Percentiles rank a stretch among this genome's conserved stretches.
Conservation (phyloP, 2,888 invertebrate genomes). For the Leptura quadrifasciata region DNA sequence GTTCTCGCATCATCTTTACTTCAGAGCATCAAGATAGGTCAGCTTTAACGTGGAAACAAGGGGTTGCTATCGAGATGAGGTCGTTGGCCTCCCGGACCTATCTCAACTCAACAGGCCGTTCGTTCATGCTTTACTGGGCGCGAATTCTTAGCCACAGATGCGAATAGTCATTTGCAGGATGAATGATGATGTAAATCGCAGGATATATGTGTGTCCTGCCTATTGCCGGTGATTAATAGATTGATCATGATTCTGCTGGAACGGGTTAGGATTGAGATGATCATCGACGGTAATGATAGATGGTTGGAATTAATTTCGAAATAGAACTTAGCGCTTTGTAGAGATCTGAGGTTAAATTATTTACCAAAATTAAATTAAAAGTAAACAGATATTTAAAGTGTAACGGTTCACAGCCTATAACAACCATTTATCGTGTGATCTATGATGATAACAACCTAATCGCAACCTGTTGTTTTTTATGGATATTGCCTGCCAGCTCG, state of each 20-base stretch:
- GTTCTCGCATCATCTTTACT: neutral
- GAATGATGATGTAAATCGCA: constrained; percentile 35
- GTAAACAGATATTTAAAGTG: too few relatives aligned
- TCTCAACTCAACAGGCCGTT: constrained; percentile 26
- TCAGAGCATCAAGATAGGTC: constrained; percentile 25
- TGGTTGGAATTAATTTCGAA: neutral
- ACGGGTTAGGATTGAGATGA: constrained; percentile 13
- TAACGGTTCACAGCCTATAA: too few relatives aligned
- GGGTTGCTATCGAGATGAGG: constrained; percentile 36
- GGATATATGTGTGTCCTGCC: constrained; percentile 30
- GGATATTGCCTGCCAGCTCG: too few relatives aligned
- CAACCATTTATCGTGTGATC: too few relatives aligned
- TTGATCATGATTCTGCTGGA: neutral
- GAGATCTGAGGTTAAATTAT: neutral
- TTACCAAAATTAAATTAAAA: too few relatives aligned
- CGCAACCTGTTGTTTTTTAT: too few relatives aligned
- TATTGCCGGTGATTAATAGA: constrained; percentile 27
- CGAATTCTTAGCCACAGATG: constrained; percentile 35
- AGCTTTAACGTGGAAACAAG: constrained; percentile 28
- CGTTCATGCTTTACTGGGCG: constrained; percentile 42
- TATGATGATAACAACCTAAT: too few relatives aligned
- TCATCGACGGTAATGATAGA: constrained; percentile 9
- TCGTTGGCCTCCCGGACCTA: constrained; percentile 38
- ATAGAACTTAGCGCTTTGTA: neutral
- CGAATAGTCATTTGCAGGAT: constrained; percentile 36